Evolutionary conservation across 2,113 vertebrate species (phyloP), one percentile per base, ranked within the genome.

Genomic region (Prolemur simus): DNA sequence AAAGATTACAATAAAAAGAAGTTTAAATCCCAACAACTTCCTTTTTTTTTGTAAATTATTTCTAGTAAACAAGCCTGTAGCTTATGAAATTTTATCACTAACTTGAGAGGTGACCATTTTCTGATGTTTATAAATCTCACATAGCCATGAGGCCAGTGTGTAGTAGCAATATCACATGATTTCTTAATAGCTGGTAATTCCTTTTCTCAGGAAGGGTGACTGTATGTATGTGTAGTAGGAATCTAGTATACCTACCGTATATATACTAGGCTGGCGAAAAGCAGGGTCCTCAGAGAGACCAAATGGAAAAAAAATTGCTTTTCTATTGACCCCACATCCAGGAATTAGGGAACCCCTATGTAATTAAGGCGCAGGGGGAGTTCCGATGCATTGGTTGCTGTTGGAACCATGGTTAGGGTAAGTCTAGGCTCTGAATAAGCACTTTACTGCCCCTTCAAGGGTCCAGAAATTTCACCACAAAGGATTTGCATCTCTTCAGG

Each of bases 221-320:
- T 21, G 17, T 29, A 54, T 23, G 34, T 78, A 15, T 60, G 12
- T 74, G 11, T 54, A 37, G 23, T 23, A 23, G 52, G 81, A 77
- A 10, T 6, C 10, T 32, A 17, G 8, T 9, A 49, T 13, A 34
- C 23, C 37, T 34, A 27, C 14, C 13, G 3, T 42, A 17, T n/a
- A 68, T 42, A 17, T n/a, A 68, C 80, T 49, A 49, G 32, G 29
- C 82, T 87, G 74, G 68, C 8, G 5, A n/a, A 73, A 86, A 52
- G 14, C 91, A 66, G 74, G 23, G 71, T 83, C 92, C 87, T 94
- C 42, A 47, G 96, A 96, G 96, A 97, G 52, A 86, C 77, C 80
- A 97, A 97, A 96, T 94, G 94, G 94, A 54, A 91, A 97, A 54
- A 63, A 63, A 95, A 96, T 92, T 97, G 94, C 87, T 97, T 97